These are phyloP conservation scores for Hemaris fuciformis DNA, from an alignment of 2,888 invertebrate species.

Conservation along the genomic window DNA sequence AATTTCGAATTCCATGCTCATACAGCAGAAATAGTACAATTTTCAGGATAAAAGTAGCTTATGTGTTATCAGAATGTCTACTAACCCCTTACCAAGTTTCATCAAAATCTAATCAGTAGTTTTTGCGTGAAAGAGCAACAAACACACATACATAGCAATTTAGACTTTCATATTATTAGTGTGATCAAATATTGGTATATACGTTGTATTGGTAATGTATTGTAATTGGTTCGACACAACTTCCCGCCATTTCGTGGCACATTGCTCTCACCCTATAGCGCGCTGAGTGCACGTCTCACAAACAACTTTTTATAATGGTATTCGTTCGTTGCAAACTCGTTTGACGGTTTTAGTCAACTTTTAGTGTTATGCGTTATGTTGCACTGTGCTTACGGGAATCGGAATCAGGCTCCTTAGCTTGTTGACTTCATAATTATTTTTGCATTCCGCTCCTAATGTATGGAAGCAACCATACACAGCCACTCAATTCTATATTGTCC, in stretches of 20 bases:
- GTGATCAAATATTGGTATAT: no score
- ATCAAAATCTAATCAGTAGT: no score
- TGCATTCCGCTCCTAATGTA: constrained; percentile 9
- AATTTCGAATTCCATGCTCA: no score
- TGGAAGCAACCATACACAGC: not conserved
- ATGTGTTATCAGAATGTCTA: no score
- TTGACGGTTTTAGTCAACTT: constrained; percentile 30
- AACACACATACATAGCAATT: no score
- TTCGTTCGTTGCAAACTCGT: constrained; percentile 36
- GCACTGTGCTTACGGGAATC: constrained; percentile 54
- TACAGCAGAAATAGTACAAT: no score
- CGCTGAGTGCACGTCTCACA: constrained; percentile 25
- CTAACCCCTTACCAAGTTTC: no score
- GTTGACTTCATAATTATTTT: constrained; percentile 14
- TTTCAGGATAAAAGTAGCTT: no score
- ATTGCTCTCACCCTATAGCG: constrained; percentile 31
- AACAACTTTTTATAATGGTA: constrained; percentile 35
- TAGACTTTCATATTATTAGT: no score
- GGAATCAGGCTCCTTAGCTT: constrained; percentile 26
- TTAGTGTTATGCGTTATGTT: constrained; percentile 38
- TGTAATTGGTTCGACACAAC: no score
- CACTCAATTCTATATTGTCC: not conserved
- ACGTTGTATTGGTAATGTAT: no score
- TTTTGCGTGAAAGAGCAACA: no score
- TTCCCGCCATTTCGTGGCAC: not conserved